Base-by-base conservation (phyloP, 2,113 vertebrate genomes). In the Atractosteus spatula region DNA sequence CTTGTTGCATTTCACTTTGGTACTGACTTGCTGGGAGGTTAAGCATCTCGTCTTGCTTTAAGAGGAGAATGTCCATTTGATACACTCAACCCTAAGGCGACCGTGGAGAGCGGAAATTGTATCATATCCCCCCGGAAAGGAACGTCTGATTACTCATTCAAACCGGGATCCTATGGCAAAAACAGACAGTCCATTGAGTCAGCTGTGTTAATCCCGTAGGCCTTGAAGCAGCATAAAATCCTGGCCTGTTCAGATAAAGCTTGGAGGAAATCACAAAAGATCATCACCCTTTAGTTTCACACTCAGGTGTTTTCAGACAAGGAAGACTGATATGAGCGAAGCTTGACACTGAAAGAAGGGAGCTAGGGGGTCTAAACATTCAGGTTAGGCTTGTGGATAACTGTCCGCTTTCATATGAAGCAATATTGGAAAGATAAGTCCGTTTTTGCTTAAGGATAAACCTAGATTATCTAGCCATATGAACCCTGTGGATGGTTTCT, bases 321-420 rank as follows among this genome's bases (percentile, higher is more conserved):
- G 74, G 71, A 71, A 74, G 77, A 72, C 74, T 74, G 82, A 87
- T 89, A 86, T 84, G 87, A 80, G 78, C 72, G 75, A 81, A 76
- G 85, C 84, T 84, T 89, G 89, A 77, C 86, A 87, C 74, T 90
- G 29, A 17, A 8, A 12, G 44, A 16, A 13, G 57, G 42, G 57
- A n/a, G 41, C 13, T n/a, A 6, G 57, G 74, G 78, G 78, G 77
- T 77, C 72, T 74, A 44, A 0, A 76, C 78, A 78, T 72, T 72
- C 70, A 76, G 41, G 41, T 70, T 69, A 76, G 84, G 82, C 89
- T 86, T 83, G 81, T 68, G 73, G 86, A 85, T 76, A 87, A 81
- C 82, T 76, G 79, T 90, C 87, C 70, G 80, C 77, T 91, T 90
- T 89, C 83, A 85, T 83, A 75, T 80, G 67, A 81, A 62, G 73